Base-by-base conservation (phyloP, 1,140 invertebrate genomes). In the Pomacea maculata region DNA sequence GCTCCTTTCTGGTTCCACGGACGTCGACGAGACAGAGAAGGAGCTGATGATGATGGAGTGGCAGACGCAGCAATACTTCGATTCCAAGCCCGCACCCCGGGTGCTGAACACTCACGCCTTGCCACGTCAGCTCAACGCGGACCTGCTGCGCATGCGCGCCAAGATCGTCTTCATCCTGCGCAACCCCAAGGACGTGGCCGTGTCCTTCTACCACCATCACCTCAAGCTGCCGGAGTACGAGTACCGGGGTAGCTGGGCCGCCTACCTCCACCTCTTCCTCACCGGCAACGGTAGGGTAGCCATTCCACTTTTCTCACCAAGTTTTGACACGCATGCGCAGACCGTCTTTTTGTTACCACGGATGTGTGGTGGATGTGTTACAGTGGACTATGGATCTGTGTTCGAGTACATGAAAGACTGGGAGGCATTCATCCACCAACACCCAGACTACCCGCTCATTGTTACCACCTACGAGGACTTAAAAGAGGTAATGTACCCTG, bases 141-240 rank as follows among this genome's bases (percentile, higher is more conserved):
- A 82, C 7, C 77, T 86, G 25, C 75, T 85, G 63, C 75, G 81
- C 21, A 83, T 84, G 63, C 61, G 68, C 15, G 76, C 81, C 65
- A 88, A 88, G 67, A 84, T 85, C 15, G 57, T 88, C 1, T 85
- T 85, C 75, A 79, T 87, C 15, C 61, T 86, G 19, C 74, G 87
- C 6, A 87, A 88, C 68, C 85, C 86, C 1, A 87, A 87, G 79
- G 86, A 88, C 63, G 81, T 86, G 29, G 82, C 84, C 2, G 86
- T 88, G 17, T 87, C 86, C 21, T 86, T 84, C 45, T 87, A 86
- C 76, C 75, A 86, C 68, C 83, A 88, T 68, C 83, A 83, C 76
- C 71, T 65, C 54, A 84, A 73, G 79, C 67, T 83, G 52, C 75
- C 84, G 68, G 82, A 85, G 76, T 85, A 85, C 25, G 81, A 82